phyloP scores from a whole-genome alignment of 2,888 invertebrate genomes.

The Ormyrus nitidulus region DNA sequence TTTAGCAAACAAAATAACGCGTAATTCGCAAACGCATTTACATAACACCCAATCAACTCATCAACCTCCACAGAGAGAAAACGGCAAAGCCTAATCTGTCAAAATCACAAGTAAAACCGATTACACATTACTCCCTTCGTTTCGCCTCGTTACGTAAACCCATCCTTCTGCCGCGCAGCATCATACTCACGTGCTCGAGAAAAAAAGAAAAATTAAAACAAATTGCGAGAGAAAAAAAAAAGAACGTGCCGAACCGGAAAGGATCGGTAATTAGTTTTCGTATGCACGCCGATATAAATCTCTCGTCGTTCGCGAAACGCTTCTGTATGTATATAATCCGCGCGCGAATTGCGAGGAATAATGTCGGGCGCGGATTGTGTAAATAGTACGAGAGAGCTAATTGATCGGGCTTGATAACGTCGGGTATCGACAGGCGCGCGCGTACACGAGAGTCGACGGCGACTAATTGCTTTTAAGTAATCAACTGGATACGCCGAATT shows the following conservation, averaged over 20 bases:
- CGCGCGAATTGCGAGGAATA: no score
- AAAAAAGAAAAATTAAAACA: not conserved
- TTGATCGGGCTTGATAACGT: slow-evolving; percentile 1
- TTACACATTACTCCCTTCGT: not conserved
- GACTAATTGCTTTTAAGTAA: slow-evolving; percentile 16
- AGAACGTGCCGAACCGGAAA: not conserved
- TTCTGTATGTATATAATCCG: no score
- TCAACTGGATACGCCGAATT: not conserved
- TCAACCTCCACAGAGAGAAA: no score
- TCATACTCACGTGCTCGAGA: no score
- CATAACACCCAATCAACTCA: no score
- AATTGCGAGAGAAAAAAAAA: not conserved
- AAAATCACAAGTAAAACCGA: not conserved
- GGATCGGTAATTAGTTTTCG: slow-evolving; percentile 4
- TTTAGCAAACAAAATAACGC: no score
- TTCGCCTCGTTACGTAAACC: slow-evolving; percentile 3
- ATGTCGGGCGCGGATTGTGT: no score
- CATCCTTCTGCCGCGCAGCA: not conserved
- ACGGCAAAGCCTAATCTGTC: no score
- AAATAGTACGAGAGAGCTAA: not conserved
- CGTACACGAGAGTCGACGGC: not conserved
- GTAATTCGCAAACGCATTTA: no score
- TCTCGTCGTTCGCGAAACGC: not conserved
- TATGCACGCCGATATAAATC: slow-evolving; percentile 20
- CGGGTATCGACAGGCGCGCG: not conserved